phyloP scores from a whole-genome alignment of 2,888 invertebrate genomes.

The Pasiphila rectangulata region DNA sequence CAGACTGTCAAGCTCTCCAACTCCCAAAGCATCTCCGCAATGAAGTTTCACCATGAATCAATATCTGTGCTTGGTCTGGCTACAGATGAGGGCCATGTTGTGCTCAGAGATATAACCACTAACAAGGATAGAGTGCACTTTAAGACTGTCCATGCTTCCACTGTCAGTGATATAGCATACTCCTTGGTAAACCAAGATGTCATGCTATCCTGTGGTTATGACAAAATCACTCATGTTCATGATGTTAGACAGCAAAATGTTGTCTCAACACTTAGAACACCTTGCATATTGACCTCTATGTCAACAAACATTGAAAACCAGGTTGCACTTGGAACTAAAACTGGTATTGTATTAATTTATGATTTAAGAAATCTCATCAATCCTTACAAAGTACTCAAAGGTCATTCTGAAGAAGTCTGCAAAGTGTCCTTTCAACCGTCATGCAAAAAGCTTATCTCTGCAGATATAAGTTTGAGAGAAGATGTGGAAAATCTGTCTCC shows the following conservation, averaged over 20 bases:
- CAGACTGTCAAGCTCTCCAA: slow-evolving; percentile 63
- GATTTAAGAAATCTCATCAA: slow-evolving; percentile 77
- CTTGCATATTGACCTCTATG: slow-evolving; percentile 62
- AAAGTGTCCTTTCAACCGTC: slow-evolving; percentile 72
- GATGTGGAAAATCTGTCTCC: slow-evolving; percentile 52
- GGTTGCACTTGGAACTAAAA: slow-evolving; percentile 79
- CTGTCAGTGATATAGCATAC: slow-evolving; percentile 79
- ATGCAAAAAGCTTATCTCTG: slow-evolving; percentile 52
- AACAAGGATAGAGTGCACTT: slow-evolving; percentile 72
- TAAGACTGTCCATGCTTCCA: slow-evolving; percentile 78
- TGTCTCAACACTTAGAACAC: slow-evolving; percentile 65
- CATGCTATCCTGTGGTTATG: slow-evolving; percentile 78
- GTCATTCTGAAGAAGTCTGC: slow-evolving; percentile 73
- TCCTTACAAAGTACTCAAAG: slow-evolving; percentile 69
- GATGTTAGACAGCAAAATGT: slow-evolving; percentile 75
- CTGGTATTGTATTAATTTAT: slow-evolving; percentile 76
- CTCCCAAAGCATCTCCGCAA: slow-evolving; percentile 69
- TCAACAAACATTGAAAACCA: slow-evolving; percentile 69
- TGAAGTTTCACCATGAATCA: slow-evolving; percentile 75
- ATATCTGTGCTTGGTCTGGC: slow-evolving; percentile 68
- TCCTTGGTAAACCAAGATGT: slow-evolving; percentile 80
- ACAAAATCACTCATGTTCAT: slow-evolving; percentile 79
- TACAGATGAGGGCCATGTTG: slow-evolving; percentile 76
- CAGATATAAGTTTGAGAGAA: slow-evolving; percentile 69
- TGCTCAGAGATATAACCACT: slow-evolving; percentile 66